Evolutionary conservation across 2,888 invertebrate species (phyloP).

Genomic region (Venusia cambrica): DNA sequence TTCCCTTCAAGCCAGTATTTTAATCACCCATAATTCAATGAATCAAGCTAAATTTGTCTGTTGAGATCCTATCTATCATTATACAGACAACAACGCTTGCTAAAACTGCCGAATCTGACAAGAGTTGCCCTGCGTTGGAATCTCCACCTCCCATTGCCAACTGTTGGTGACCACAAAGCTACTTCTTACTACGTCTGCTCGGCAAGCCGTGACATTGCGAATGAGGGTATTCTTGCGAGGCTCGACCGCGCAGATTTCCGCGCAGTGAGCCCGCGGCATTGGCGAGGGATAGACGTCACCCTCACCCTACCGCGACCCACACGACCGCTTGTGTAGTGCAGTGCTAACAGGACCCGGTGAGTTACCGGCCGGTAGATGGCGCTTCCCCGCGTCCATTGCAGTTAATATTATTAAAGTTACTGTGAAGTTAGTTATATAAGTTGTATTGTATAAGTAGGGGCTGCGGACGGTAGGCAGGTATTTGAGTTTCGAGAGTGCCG

Average conservation of each 20-base stretch:
- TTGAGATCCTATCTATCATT: too few species aligned
- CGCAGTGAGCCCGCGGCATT: constrained; percentile 51
- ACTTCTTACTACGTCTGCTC: constrained; percentile 14
- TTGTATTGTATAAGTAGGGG: constrained; percentile 4
- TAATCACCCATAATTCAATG: too few species aligned
- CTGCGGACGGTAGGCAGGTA: neutral
- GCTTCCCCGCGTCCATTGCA: constrained; percentile 62
- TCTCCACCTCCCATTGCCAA: constrained; percentile 1
- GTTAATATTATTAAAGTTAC: constrained; percentile 33
- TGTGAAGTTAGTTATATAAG: constrained; percentile 14
- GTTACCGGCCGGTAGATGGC: constrained; percentile 56
- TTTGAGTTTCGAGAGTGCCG: too few species aligned
- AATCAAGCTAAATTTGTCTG: too few species aligned
- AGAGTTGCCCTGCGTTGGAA: neutral
- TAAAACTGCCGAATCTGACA: too few species aligned
- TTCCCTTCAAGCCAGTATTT: too few species aligned
- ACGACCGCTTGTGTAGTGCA: constrained; percentile 26
- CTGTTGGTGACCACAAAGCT: constrained; percentile 9
- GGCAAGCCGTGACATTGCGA: constrained; percentile 52
- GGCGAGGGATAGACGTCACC: constrained; percentile 41
- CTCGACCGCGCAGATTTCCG: constrained; percentile 36
- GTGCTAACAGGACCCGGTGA: constrained; percentile 31
- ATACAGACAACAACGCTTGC: too few species aligned
- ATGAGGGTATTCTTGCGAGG: constrained; percentile 39
- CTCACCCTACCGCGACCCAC: constrained; percentile 15